These are phyloP conservation scores for Mobula birostris DNA, from an alignment of 2,113 vertebrate genomes.

Conservation along the genomic window DNA sequence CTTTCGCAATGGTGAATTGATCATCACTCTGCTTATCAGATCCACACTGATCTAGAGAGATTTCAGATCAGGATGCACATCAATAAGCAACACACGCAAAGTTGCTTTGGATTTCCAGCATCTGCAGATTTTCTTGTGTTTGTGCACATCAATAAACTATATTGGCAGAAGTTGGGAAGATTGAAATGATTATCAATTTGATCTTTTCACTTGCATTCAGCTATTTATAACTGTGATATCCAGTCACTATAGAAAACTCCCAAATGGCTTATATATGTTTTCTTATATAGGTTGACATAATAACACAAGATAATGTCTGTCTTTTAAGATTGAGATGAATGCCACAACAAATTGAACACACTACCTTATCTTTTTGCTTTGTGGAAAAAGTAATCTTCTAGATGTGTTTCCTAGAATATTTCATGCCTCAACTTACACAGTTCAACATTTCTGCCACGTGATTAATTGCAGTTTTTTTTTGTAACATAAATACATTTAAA, in stretches of 20 bases:
- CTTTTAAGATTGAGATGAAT: background rate
- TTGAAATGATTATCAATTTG: background rate
- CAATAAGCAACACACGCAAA: background rate
- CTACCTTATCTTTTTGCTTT: background rate
- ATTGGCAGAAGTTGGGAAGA: background rate
- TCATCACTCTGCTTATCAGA: background rate
- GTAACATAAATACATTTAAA: background rate
- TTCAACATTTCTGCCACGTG: background rate
- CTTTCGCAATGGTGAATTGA: background rate
- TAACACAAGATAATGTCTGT: background rate
- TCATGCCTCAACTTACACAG: background rate
- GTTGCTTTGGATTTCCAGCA: no score
- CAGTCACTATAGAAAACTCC: background rate
- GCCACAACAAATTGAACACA: background rate
- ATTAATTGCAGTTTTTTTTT: background rate
- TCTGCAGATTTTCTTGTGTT: no score
- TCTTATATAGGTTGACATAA: background rate
- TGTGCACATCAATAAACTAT: background rate
- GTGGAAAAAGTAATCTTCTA: background rate
- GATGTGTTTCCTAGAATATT: background rate
- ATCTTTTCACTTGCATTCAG: background rate
- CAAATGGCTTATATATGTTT: background rate
- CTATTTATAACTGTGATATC: background rate
- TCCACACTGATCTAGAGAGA: no score
- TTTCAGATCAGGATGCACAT: background rate